Evolutionary conservation across 2,888 invertebrate genomes (phyloP).

Genomic region (Microplitis manilae): DNA sequence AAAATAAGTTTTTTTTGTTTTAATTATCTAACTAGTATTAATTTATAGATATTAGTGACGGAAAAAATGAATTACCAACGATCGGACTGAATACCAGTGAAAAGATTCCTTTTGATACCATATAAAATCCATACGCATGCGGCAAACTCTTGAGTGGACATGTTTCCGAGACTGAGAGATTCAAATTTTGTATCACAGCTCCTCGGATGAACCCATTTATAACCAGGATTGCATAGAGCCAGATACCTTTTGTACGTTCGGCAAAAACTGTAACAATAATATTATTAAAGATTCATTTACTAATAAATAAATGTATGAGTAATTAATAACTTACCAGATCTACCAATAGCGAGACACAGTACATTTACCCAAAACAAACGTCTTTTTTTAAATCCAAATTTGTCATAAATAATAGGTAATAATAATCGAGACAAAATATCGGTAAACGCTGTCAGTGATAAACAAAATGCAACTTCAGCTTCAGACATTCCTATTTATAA

Average conservation of each 20-base stretch:
- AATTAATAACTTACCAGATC: constrained; percentile 78
- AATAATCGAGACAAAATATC: constrained; percentile 83
- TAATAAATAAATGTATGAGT: background rate
- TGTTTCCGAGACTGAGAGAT: constrained; percentile 84
- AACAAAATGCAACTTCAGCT: constrained; percentile 81
- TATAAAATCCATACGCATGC: constrained; percentile 83
- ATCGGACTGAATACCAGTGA: constrained; percentile 81
- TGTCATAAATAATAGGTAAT: constrained; percentile 83
- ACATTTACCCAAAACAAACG: constrained; percentile 82
- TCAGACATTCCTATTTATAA: constrained; percentile 70
- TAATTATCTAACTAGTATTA: constrained; percentile 4
- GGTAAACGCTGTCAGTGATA: constrained; percentile 83
- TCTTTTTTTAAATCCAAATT: constrained; percentile 78
- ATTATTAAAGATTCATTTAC: background rate
- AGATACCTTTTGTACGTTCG: constrained; percentile 80
- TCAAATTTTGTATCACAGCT: constrained; percentile 84
- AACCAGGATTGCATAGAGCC: constrained; percentile 80
- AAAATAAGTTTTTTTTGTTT: constrained; percentile 4
- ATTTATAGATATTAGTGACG: no score
- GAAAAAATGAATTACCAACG: constrained; percentile 53
- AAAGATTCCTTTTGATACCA: constrained; percentile 83
- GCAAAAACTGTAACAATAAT: constrained; percentile 77
- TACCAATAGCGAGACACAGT: constrained; percentile 80
- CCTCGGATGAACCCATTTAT: constrained; percentile 86
- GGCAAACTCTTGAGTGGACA: constrained; percentile 82